Evolutionary conservation across 2,797 vertebrate species (phyloP).

Genomic region (Mastacembelus armatus): DNA sequence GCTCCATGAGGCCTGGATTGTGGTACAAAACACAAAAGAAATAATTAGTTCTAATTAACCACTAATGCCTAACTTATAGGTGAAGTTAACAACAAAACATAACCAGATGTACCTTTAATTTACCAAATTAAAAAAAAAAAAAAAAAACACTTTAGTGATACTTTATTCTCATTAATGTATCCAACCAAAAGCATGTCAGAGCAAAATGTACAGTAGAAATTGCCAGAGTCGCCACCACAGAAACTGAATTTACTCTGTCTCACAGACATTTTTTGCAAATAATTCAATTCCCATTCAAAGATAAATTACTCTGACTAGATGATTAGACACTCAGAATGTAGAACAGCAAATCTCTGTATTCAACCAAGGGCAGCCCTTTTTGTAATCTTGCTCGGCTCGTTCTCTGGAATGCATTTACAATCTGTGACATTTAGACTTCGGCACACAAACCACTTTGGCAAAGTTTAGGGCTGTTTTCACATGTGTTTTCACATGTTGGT

Average conservation of each 20-base stretch:
- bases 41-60: slow-evolving; percentile 7
- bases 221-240: slow-evolving; percentile 1
- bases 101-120: slow-evolving; percentile 15
- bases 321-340: not conserved
- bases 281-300: slow-evolving; percentile 4
- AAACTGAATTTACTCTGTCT: not conserved
- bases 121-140: slow-evolving; percentile 14
- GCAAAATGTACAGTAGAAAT: slow-evolving; percentile 7
- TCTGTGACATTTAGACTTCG: slow-evolving; percentile 7
- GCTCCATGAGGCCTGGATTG: slow-evolving; percentile 83
- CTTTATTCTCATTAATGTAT: not conserved
- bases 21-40: slow-evolving; percentile 46
- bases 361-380: not conserved
- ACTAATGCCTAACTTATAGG: slow-evolving; percentile 1
- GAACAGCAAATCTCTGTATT: slow-evolving; percentile 16
- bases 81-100: slow-evolving; percentile 10
- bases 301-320: not conserved
- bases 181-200: slow-evolving; percentile 8
- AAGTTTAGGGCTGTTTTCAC: too few relatives aligned
- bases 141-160: not conserved
- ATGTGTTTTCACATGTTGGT: too few relatives aligned
- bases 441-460: too few relatives aligned
- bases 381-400: not conserved
- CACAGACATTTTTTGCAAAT: not conserved
- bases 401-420: slow-evolving; percentile 3